A percentile compares a stretch with the other conserved stretches of the same genome.
These are phyloP conservation scores for Micromesistius poutassou DNA, from an alignment of 2,797 vertebrate genomes.

Conservation along the genomic window DNA sequence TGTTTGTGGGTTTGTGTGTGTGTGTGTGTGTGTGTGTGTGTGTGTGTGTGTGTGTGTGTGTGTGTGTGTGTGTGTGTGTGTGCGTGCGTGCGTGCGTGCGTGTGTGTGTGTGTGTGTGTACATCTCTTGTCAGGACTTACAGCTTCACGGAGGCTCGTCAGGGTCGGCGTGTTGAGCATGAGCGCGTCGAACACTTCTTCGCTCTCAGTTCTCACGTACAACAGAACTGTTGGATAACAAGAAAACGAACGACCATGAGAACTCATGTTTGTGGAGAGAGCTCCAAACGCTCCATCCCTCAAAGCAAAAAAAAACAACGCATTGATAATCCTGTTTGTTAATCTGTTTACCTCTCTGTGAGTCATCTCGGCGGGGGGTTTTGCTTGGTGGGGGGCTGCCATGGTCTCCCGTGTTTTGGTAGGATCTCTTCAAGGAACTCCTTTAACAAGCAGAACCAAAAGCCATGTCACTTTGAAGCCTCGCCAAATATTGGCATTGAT, in stretches of 20 bases:
- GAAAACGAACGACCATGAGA: neutral
- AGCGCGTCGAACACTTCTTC: constrained; percentile 96
- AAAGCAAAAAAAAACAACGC: neutral
- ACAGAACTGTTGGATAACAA: constrained; percentile 74
- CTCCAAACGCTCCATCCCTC: neutral
- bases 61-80: too few species aligned
- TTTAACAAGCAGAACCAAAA: constrained; percentile 55
- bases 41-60: too few species aligned
- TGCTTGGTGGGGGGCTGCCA: constrained; percentile 70
- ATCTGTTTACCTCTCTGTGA: constrained; percentile 83
- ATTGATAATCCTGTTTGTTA: neutral
- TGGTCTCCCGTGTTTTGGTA: constrained; percentile 75
- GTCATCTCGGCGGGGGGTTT: constrained; percentile 81
- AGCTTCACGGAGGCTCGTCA: constrained; percentile 88
- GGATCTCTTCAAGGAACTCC: constrained; percentile 81
- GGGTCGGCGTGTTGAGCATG: constrained; percentile 89
- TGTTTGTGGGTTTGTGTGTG: neutral
- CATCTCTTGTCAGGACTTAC: constrained; percentile 70
- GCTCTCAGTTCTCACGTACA: constrained; percentile 84
- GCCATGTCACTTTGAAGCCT: constrained; percentile 18
- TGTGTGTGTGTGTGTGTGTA: neutral
- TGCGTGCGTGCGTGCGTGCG: too few species aligned
- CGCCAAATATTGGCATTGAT: neutral
- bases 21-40: neutral
- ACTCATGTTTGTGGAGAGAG: neutral